Percentiles rank a stretch among this genome's conserved stretches.
These are phyloP conservation scores for Python bivittatus DNA, from an alignment of 2,113 vertebrate species.

Conservation along the genomic window DNA sequence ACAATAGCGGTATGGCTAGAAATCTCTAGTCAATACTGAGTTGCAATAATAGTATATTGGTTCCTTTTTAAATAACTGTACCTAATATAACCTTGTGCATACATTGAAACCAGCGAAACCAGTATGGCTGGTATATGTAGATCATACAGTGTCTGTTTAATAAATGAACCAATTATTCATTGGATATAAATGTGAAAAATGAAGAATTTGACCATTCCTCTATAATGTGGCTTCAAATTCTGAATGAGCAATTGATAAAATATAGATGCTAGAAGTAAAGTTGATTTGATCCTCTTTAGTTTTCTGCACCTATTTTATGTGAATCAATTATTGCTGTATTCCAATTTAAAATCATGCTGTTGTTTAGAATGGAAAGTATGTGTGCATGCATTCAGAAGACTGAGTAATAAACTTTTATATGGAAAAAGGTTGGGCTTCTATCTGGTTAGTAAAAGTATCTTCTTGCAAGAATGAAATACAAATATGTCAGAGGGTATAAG, in stretches of 20 bases:
- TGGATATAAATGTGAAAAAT: not conserved
- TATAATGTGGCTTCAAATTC: not conserved
- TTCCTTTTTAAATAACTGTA: not conserved
- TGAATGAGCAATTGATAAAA: not conserved
- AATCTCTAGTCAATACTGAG: conserved; percentile 1
- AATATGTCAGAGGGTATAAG: not conserved
- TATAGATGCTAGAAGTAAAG: not conserved
- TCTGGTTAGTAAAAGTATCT: not conserved
- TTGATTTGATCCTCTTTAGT: not conserved
- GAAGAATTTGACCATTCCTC: not conserved
- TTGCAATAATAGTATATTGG: not conserved
- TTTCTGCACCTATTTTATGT: not conserved
- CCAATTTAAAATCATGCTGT: not conserved
- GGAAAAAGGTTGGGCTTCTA: not conserved
- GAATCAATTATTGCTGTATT: conserved; percentile 2
- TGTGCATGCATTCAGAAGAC: not conserved
- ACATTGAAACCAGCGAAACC: not conserved
- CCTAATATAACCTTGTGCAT: not conserved
- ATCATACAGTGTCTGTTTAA: not conserved
- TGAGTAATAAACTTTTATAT: conserved; percentile 56
- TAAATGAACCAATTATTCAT: not conserved
- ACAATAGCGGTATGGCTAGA: not conserved
- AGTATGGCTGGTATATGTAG: not conserved
- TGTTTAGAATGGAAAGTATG: not conserved
- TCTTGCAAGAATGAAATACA: not conserved